Percentiles rank a stretch among this genome's conserved stretches.
phyloP scores from a whole-genome alignment of 2,113 vertebrate genomes.

The Monarcha castaneiventris region DNA sequence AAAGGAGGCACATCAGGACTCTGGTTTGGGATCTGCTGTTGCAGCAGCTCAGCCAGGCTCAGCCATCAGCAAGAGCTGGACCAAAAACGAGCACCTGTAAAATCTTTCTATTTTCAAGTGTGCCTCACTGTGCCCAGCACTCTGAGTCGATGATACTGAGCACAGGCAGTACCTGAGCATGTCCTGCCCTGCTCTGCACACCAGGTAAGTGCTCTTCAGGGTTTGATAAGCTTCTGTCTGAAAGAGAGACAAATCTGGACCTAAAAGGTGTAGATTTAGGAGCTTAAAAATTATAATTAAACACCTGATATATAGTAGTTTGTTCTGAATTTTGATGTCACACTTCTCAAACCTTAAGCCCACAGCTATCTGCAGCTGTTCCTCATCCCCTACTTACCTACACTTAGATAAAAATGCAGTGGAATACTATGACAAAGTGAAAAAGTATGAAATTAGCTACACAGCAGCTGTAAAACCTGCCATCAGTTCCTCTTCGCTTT shows the following conservation, averaged over 20 bases:
- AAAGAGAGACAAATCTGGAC: not conserved
- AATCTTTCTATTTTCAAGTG: not conserved
- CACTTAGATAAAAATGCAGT: not conserved
- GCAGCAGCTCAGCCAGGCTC: not conserved
- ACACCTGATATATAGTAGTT: not conserved
- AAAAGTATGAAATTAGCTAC: not conserved
- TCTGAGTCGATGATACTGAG: not conserved
- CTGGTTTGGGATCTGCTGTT: not conserved
- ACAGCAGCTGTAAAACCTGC: not conserved
- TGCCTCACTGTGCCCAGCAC: not conserved
- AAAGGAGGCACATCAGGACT: not conserved
- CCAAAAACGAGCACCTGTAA: not conserved
- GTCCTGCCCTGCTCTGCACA: not conserved
- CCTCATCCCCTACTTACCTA: not conserved
- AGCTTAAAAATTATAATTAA: not conserved
- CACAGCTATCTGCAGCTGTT: not conserved
- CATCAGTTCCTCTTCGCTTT: not conserved
- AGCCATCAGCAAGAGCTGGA: not conserved
- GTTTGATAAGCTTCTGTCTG: not conserved
- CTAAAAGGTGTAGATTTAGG: not conserved
- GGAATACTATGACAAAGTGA: not conserved
- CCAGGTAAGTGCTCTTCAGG: not conserved
- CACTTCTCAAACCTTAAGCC: not conserved
- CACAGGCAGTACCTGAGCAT: not conserved
- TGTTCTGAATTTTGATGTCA: not conserved